Conservation (phyloP, 2,888 invertebrate genomes). For the Dysmachus trigonus region DNA sequence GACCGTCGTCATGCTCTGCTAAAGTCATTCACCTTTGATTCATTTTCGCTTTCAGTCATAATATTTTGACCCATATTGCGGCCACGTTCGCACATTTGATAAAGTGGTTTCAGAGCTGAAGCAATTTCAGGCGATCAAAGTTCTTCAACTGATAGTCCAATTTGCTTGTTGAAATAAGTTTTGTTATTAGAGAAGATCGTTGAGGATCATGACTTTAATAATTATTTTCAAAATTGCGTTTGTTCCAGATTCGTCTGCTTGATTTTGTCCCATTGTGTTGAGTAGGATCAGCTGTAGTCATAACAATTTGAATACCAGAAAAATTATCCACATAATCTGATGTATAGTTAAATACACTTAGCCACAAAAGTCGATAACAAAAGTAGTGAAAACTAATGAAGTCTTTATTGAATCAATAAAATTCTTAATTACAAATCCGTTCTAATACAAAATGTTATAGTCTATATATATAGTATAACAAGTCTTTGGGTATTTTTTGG, state of each 20-base stretch:
- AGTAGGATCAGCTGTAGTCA: background rate
- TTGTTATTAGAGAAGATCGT: background rate
- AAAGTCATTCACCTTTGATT: constrained; percentile 37
- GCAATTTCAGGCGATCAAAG: background rate
- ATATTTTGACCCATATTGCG: constrained; percentile 41
- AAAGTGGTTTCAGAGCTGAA: background rate
- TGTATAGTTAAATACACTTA: too few relatives aligned
- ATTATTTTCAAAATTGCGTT: background rate
- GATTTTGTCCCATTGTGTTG: background rate
- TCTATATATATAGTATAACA: too few relatives aligned
- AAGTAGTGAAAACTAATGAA: too few relatives aligned
- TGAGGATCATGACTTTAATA: background rate
- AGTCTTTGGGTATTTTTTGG: too few relatives aligned
- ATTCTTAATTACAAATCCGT: too few relatives aligned
- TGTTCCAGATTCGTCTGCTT: background rate
- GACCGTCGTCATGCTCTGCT: background rate
- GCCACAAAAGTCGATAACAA: too few relatives aligned
- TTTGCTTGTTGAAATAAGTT: background rate
- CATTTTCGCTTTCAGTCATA: constrained; percentile 34
- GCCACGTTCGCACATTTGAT: constrained; percentile 29
- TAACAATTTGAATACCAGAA: background rate
- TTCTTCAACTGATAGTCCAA: constrained; percentile 10
- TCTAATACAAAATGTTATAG: too few relatives aligned
- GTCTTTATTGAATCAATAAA: too few relatives aligned
- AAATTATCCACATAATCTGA: background rate